Conservation (phyloP, 2,888 invertebrate genomes). For the Lepidochitona cinerea region DNA sequence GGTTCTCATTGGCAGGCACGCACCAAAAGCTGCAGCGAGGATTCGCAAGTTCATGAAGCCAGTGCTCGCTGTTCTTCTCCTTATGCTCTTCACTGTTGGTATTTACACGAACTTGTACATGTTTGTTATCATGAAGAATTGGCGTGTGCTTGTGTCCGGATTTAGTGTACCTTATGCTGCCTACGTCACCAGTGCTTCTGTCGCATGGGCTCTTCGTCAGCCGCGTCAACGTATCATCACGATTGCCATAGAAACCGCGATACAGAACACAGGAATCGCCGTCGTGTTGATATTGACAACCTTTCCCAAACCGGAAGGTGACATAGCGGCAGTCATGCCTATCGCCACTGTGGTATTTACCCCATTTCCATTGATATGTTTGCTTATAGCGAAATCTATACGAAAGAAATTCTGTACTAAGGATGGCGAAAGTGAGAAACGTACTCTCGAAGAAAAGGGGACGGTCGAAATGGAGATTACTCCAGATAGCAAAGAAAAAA, state of each 20-base stretch:
- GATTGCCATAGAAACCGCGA: background rate
- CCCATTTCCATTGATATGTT: background rate
- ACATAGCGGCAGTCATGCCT: background rate
- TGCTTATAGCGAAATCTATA: background rate
- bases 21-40: background rate
- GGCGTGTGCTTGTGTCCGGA: background rate
- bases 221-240: background rate
- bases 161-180: background rate
- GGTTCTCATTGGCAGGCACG: background rate
- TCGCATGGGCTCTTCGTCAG: background rate
- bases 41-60: background rate
- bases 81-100: background rate
- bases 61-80: background rate
- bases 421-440: too few relatives aligned
- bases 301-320: background rate
- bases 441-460: too few relatives aligned
- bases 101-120: background rate
- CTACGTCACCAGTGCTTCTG: background rate
- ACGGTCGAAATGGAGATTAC: too few relatives aligned
- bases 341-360: background rate
- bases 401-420: too few relatives aligned
- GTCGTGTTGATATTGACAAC: background rate
- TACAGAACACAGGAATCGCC: background rate
- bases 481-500: too few relatives aligned
- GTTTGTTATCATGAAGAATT: background rate